Percentiles rank a stretch among this genome's conserved stretches.
phyloP scores from a whole-genome alignment of 2,888 invertebrate genomes.

The Eulithis prunata region DNA sequence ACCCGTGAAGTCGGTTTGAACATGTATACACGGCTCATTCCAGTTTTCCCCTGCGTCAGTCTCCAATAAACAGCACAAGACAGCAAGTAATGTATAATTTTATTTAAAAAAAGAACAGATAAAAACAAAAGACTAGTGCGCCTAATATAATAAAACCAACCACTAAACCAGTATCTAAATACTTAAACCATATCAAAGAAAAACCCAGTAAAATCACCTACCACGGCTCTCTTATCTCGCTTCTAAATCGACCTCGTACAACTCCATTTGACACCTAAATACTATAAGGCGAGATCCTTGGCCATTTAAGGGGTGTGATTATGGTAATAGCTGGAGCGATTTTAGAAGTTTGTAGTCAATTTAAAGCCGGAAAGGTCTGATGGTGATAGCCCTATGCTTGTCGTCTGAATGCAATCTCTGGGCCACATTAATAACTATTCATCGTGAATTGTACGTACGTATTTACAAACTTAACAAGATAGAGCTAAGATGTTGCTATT shows the following conservation, averaged over 20 bases:
- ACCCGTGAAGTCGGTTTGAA: too few relatives aligned
- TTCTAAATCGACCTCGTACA: slow-evolving; percentile 69
- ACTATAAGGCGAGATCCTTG: slow-evolving; percentile 65
- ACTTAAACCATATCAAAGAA: slow-evolving; percentile 27
- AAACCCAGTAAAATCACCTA: slow-evolving; percentile 50
- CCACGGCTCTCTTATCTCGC: slow-evolving; percentile 55
- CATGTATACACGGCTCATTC: too few relatives aligned
- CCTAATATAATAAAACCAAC: slow-evolving; percentile 19
- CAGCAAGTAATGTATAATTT: too few relatives aligned
- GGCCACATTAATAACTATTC: not conserved
- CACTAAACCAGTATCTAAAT: slow-evolving; percentile 22
- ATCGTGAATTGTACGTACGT: not conserved
- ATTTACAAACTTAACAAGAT: not conserved
- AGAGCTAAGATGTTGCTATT: too few relatives aligned
- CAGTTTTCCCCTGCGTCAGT: too few relatives aligned
- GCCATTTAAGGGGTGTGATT: slow-evolving; percentile 44
- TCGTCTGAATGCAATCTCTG: not conserved
- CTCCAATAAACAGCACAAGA: too few relatives aligned
- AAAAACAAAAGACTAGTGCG: not conserved
- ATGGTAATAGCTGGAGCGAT: slow-evolving; percentile 18
- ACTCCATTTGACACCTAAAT: slow-evolving; percentile 73
- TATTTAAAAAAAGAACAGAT: not conserved
- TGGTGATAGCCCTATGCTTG: not conserved
- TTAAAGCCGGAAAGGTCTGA: too few relatives aligned
- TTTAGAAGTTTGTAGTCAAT: not conserved